These are phyloP conservation scores for Hylia prasina DNA, from an alignment of 2,113 vertebrate species.

Conservation along the genomic window DNA sequence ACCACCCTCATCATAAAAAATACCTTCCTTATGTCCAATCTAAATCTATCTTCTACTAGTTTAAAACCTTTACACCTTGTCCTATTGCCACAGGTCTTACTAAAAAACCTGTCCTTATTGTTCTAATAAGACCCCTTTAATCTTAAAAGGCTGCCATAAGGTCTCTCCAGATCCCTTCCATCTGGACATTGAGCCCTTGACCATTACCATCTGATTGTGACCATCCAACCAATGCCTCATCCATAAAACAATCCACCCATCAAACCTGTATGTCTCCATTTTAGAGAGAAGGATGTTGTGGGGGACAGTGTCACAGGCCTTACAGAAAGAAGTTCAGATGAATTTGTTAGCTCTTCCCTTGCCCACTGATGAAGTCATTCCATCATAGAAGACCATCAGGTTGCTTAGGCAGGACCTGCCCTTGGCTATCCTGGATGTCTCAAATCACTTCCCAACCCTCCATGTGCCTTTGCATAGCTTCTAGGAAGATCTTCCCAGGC, in stretches of 20 bases:
- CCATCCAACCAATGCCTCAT: background rate
- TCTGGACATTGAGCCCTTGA: background rate
- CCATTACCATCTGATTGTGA: background rate
- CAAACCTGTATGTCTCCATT: background rate
- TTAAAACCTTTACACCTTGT: background rate
- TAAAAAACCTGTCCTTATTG: background rate
- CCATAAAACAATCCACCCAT: fast-evolving
- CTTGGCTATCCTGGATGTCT: background rate
- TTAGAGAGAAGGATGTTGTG: background rate
- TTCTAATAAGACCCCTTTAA: background rate
- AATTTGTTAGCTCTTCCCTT: background rate
- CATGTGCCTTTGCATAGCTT: background rate
- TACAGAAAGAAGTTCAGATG: background rate
- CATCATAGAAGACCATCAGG: background rate
- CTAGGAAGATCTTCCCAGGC: background rate
- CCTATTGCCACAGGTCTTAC: background rate
- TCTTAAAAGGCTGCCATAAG: background rate
- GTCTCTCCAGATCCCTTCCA: background rate
- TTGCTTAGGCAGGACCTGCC: background rate
- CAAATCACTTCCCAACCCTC: background rate
- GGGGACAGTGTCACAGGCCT: background rate
- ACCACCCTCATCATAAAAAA: background rate
- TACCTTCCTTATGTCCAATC: background rate
- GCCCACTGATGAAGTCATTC: background rate
- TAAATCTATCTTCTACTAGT: background rate